Evolutionary conservation across 2,797 vertebrate genomes (phyloP).

Genomic region (Protosalanx chinensis): DNA sequence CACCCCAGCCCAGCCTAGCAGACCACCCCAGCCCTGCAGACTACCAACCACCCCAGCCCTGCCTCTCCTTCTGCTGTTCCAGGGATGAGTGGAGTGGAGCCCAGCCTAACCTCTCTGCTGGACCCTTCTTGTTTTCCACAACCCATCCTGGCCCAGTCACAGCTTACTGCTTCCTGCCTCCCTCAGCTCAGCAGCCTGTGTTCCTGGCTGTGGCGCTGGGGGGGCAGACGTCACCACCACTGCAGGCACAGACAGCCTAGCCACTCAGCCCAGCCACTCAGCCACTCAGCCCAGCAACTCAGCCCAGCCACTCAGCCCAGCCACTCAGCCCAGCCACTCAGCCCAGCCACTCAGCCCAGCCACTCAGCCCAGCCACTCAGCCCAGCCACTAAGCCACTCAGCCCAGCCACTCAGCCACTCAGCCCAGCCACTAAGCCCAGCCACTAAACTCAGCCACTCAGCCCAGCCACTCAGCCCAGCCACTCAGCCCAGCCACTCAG

Average conservation of each 20-base stretch:
- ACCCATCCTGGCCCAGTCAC: constrained; percentile 46
- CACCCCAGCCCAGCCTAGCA: constrained; percentile 12
- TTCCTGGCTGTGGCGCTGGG: constrained; percentile 39
- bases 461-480: no score
- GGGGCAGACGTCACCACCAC: background rate
- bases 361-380: no score
- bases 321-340: no score
- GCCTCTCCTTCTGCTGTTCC: constrained; percentile 48
- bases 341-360: no score
- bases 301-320: no score
- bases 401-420: no score
- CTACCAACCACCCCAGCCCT: background rate
- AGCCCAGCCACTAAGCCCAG: no score
- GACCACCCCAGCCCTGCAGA: background rate
- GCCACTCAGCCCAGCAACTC: no score
- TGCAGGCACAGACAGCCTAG: background rate
- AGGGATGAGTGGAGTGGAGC: constrained; percentile 43
- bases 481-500: no score
- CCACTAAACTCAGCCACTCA: no score
- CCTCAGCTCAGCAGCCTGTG: constrained; percentile 53
- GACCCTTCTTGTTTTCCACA: constrained; percentile 40
- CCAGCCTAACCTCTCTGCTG: constrained; percentile 24
- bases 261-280: background rate
- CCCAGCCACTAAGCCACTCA: no score
- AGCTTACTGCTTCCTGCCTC: constrained; percentile 53